A percentile compares a stretch with the other conserved stretches of the same genome.
Conservation (phyloP, 1,140 invertebrate species). For the Drosophila trapezifrons region DNA sequence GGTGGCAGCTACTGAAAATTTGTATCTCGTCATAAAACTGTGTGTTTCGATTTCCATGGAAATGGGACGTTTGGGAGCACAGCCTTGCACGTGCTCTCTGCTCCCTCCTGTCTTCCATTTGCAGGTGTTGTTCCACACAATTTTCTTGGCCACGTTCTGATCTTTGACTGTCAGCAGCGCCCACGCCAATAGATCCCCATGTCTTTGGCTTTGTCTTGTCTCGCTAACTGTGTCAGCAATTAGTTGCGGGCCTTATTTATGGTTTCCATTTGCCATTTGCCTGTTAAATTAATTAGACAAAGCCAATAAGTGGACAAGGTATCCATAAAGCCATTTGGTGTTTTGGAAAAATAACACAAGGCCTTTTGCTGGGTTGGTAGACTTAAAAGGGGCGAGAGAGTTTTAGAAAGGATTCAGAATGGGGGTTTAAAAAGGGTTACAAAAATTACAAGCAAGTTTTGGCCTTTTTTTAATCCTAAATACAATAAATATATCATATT, state of each 20-base stretch:
- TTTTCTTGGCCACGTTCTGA: conserved; percentile 52
- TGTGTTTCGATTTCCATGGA: conserved; percentile 49
- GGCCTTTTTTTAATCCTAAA: too few relatives aligned
- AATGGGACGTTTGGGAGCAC: conserved; percentile 30
- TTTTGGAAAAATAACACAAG: conserved; percentile 34
- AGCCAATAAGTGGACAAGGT: conserved; percentile 39
- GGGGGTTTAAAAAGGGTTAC: not conserved
- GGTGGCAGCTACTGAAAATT: conserved; percentile 67
- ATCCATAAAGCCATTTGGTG: conserved; percentile 29
- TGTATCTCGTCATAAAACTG: conserved; percentile 21
- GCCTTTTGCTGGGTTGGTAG: not conserved
- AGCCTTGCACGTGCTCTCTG: conserved; percentile 59
- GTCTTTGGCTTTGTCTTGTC: conserved; percentile 71
- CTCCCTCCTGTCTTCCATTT: conserved; percentile 10
- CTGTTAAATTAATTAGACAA: conserved; percentile 71
- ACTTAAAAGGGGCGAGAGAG: not conserved
- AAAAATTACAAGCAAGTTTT: too few relatives aligned
- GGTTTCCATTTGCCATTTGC: conserved; percentile 69
- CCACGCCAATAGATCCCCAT: conserved; percentile 57
- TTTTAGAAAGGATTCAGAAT: conserved; percentile 11
- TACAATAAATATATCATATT: too few relatives aligned
- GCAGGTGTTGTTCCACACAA: conserved; percentile 62
- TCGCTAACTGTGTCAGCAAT: conserved; percentile 79
- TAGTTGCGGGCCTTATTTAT: conserved; percentile 77
- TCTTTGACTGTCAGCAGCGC: conserved; percentile 72